Base-by-base conservation (phyloP, 2,888 invertebrate genomes). In the Drosophila maculinotata region DNA sequence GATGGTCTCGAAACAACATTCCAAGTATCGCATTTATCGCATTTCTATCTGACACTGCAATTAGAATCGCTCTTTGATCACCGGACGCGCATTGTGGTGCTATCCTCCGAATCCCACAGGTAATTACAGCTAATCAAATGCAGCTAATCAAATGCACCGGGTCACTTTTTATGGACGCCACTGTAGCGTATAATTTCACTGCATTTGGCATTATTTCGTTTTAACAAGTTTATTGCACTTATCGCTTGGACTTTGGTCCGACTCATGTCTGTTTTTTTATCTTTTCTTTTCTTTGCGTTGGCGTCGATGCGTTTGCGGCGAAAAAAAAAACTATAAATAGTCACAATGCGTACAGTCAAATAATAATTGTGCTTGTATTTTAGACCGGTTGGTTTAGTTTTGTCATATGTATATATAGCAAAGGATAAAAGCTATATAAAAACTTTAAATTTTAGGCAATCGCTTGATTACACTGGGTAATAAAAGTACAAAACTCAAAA, bases 11-110 rank as follows among this genome's bases (percentile, higher is more conserved):
- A 97, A 90, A 93, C 93, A 51, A 95, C 94, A 75, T 96, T 96
- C 90, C 97, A 97, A 94, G 96, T 98, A 0, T 98, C 97, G 90
- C 96, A 97, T 91, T 92, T 98, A 52, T 94, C 95, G 5, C 97
- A 96, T 82, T 94, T 95, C 90, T 96, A 97, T 89, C 91, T 98
- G 17, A 95, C 96, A 0, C 90, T 96, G 42, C 92, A 97, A 42
- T 90, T 98, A 41, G 94, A 95, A 77, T 93, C 95, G 1, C 64
- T 95, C 26, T 92, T 98, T 45, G 93, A 93, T 73, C 93, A 93
- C 69, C 94, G 94, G 1, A 93, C 94, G 0, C 93, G 98, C 83
- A 94, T 99, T 30, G 94, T 98, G 2, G 94, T 98, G 81, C 93
- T 99, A 0, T 95, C 98, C 1, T 98, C 98, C 6, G 96, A 97